Percentiles rank a stretch among this genome's conserved stretches.
phyloP scores from a whole-genome alignment of 1,140 invertebrate species.

The Ooceraea biroi region DNA sequence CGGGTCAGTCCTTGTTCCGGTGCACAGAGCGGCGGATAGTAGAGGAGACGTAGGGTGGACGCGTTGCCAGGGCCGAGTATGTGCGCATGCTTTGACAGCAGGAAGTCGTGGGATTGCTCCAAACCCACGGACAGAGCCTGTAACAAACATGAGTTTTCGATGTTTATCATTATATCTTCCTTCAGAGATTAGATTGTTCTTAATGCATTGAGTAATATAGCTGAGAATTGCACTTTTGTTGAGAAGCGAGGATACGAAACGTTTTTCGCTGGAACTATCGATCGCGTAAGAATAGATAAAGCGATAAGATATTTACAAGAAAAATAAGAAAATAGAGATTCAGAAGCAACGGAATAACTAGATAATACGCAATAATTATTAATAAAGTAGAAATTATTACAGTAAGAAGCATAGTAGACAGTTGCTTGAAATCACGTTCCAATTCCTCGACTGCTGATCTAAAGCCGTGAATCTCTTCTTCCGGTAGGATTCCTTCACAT shows the following conservation, averaged over 20 bases:
- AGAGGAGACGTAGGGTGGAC: slow-evolving; percentile 89
- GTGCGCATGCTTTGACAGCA: slow-evolving; percentile 88
- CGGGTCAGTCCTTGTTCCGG: slow-evolving; percentile 87
- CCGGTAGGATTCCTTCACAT: slow-evolving; percentile 88
- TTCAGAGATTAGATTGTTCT: neutral
- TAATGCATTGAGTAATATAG: neutral
- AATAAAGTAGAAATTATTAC: slow-evolving; percentile 71
- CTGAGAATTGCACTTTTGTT: neutral
- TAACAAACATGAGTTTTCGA: slow-evolving; percentile 70
- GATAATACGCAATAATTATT: neutral
- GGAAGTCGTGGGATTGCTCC: slow-evolving; percentile 85
- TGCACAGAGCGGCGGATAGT: slow-evolving; percentile 88
- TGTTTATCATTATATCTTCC: neutral
- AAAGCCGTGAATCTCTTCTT: slow-evolving; percentile 89
- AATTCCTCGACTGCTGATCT: slow-evolving; percentile 88
- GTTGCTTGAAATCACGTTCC: slow-evolving; percentile 89
- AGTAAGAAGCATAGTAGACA: slow-evolving; percentile 87
- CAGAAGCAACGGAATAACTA: neutral
- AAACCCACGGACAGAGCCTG: slow-evolving; percentile 89
- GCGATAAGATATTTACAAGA: neutral
- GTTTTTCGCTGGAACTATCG: neutral
- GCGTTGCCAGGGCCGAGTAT: slow-evolving; percentile 89
- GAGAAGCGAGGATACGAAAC: neutral
- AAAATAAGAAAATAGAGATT: slow-evolving; percentile 17
- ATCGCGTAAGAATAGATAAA: neutral